A percentile compares a stretch with the other conserved stretches of the same genome.
phyloP scores from a whole-genome alignment of 2,113 vertebrate species.

The Desmodus rotundus region DNA sequence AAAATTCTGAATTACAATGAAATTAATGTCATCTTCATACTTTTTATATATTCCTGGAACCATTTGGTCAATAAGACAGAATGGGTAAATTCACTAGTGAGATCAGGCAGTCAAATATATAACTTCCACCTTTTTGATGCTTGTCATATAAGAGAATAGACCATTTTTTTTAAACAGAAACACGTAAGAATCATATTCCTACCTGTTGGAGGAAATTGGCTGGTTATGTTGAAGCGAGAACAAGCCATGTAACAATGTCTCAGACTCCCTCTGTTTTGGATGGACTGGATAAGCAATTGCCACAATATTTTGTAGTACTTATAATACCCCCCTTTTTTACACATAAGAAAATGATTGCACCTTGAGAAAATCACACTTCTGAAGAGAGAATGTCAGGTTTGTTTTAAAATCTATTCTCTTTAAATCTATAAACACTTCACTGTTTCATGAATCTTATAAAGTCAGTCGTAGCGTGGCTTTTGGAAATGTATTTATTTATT shows the following conservation, averaged over 20 bases:
- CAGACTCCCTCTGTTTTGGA: background rate
- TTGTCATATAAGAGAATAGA: background rate
- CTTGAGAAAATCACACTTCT: background rate
- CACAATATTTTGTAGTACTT: background rate
- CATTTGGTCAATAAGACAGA: background rate
- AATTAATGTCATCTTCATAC: background rate
- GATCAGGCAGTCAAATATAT: background rate
- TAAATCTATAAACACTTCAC: background rate
- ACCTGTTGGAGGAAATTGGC: background rate
- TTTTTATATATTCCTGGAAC: background rate
- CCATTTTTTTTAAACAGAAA: background rate
- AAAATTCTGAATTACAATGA: background rate
- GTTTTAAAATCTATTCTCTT: background rate
- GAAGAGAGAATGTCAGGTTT: background rate
- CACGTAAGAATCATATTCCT: background rate
- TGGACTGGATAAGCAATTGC: background rate
- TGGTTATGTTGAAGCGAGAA: background rate
- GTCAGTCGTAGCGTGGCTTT: background rate
- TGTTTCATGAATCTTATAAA: background rate
- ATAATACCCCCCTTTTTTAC: background rate
- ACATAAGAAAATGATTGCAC: background rate
- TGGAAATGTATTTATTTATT: constrained; percentile 13
- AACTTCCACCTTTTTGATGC: background rate
- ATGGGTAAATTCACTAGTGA: background rate
- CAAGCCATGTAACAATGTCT: background rate